Conservation (phyloP, 1,140 invertebrate genomes). For the Scaptodrosophila lebanonensis region DNA sequence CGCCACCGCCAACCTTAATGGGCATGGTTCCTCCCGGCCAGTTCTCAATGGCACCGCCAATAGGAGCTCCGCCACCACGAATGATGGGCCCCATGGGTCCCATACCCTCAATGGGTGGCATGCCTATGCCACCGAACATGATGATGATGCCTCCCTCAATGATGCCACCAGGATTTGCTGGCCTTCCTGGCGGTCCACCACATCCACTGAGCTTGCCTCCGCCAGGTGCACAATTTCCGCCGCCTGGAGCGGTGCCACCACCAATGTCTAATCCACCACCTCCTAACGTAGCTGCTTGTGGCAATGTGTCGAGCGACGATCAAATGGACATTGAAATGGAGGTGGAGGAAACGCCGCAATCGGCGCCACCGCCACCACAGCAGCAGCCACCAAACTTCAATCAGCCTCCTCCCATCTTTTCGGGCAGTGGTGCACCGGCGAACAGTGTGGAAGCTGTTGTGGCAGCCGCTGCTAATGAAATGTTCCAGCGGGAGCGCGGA, state of each 20-base stretch:
- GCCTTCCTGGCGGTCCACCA: slow-evolving; percentile 77
- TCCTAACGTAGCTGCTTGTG: slow-evolving; percentile 13
- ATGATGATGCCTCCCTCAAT: slow-evolving; percentile 79
- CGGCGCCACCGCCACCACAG: slow-evolving; percentile 13
- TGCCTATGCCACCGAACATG: slow-evolving; percentile 78
- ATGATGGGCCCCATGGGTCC: slow-evolving; percentile 79
- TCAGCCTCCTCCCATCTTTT: slow-evolving; percentile 57
- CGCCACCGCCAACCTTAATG: slow-evolving; percentile 78
- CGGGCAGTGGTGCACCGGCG: slow-evolving; percentile 5
- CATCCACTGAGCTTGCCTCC: slow-evolving; percentile 65
- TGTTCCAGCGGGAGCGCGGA: slow-evolving; percentile 49
- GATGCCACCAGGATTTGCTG: slow-evolving; percentile 78
- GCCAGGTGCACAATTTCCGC: slow-evolving; percentile 77
- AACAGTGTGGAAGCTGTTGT: slow-evolving; percentile 35
- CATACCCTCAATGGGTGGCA: slow-evolving; percentile 77
- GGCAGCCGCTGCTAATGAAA: slow-evolving; percentile 39
- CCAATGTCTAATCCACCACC: slow-evolving; percentile 38
- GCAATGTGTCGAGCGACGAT: slow-evolving; percentile 79
- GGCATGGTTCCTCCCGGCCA: slow-evolving; percentile 78
- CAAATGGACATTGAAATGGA: slow-evolving; percentile 83
- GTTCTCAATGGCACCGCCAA: slow-evolving; percentile 79
- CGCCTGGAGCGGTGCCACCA: slow-evolving; percentile 52
- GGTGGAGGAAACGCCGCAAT: slow-evolving; percentile 76
- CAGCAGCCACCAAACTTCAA: slow-evolving; percentile 54
- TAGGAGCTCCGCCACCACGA: slow-evolving; percentile 81